Conservation (phyloP, 2,113 vertebrate genomes). For the Xiphophorus maculatus region DNA sequence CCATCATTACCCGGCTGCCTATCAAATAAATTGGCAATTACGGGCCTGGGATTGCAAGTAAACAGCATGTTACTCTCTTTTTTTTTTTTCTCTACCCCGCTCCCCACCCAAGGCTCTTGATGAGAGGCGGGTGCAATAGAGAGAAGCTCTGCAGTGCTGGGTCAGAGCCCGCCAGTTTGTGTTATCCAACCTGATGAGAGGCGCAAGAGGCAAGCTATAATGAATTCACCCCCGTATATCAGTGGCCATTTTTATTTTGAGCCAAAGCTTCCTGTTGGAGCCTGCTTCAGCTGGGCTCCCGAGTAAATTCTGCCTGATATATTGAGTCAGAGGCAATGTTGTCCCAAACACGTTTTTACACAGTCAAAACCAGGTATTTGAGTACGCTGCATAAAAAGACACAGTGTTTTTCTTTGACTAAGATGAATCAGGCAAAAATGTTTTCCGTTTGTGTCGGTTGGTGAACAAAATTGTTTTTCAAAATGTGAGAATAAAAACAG, state of each 20-base stretch:
- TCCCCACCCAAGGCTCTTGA: slow-evolving; percentile 76
- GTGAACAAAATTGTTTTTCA: no score
- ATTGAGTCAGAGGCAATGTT: slow-evolving; percentile 6
- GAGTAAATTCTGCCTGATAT: slow-evolving; percentile 6
- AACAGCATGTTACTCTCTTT: slow-evolving; percentile 89
- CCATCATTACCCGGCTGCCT: slow-evolving; percentile 99
- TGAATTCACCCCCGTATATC: slow-evolving; percentile 75
- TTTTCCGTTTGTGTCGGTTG: not conserved
- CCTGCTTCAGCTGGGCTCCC: slow-evolving; percentile 8
- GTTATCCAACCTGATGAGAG: slow-evolving; percentile 84
- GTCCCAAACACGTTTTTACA: not conserved
- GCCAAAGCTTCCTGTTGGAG: slow-evolving; percentile 39
- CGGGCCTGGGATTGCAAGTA: slow-evolving; percentile 92
- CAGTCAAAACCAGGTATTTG: not conserved
- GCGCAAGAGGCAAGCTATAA: slow-evolving; percentile 81
- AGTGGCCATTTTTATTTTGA: slow-evolving; percentile 41
- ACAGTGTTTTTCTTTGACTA: not conserved
- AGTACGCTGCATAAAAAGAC: not conserved
- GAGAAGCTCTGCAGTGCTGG: slow-evolving; percentile 83
- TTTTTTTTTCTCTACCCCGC: slow-evolving; percentile 24
- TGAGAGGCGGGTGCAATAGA: slow-evolving; percentile 84
- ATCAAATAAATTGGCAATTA: slow-evolving; percentile 99
- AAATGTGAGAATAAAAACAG: no score
- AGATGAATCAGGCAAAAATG: not conserved
- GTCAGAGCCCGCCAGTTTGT: slow-evolving; percentile 78